Evolutionary conservation across 2,113 vertebrate genomes (phyloP).

Genomic region (Erythrocercus mccallii): DNA sequence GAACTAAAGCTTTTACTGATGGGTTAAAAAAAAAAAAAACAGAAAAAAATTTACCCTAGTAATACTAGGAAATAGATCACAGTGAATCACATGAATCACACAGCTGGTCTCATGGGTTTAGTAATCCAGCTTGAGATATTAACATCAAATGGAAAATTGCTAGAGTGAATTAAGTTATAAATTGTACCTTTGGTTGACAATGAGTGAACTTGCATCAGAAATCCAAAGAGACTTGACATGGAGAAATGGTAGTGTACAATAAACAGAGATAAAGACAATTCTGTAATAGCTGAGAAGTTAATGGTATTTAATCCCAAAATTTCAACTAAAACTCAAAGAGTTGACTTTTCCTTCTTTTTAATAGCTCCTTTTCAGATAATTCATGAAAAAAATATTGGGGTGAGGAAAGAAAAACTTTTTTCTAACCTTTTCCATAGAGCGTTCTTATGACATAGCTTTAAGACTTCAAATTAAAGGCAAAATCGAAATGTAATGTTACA

Average conservation of each 20-base stretch:
- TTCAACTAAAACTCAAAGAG: background rate
- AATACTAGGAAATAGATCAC: background rate
- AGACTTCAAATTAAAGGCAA: background rate
- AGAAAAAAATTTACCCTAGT: background rate
- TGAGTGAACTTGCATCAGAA: background rate
- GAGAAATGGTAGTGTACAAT: background rate
- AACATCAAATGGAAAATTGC: background rate
- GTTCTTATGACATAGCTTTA: background rate
- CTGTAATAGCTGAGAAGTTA: background rate
- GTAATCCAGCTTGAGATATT: background rate
- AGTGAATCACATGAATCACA: background rate
- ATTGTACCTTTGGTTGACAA: background rate
- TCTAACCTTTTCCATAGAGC: background rate
- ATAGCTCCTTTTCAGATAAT: background rate
- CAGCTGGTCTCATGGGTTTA: background rate
- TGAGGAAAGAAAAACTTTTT: background rate
- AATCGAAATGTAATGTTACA: background rate
- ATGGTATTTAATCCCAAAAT: background rate
- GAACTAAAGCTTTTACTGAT: background rate
- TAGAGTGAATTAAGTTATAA: background rate
- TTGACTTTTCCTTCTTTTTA: background rate
- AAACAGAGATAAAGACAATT: background rate
- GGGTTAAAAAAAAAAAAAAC: background rate
- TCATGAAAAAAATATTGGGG: accelerated
- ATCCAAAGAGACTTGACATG: background rate